A percentile compares a stretch with the other conserved stretches of the same genome.
Conservation (phyloP, 2,113 vertebrate species). For the Leiothrix lutea region DNA sequence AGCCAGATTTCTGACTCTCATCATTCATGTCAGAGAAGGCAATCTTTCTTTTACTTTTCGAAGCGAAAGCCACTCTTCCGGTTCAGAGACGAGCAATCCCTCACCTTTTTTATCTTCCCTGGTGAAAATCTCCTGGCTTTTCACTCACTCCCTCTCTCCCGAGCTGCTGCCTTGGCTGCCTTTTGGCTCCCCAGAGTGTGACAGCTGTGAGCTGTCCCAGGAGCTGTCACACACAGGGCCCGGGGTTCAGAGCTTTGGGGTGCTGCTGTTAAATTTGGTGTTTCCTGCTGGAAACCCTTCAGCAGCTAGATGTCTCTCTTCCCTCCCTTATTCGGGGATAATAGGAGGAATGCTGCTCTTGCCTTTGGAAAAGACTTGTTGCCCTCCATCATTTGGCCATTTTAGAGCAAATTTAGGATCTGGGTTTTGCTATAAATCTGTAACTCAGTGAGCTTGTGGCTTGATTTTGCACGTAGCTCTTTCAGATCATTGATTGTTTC, state of each 20-base stretch:
- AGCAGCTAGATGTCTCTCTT: slow-evolving; percentile 64
- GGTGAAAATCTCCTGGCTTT: background rate
- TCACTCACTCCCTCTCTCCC: rapidly evolving
- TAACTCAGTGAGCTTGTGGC: background rate
- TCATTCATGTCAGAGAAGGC: background rate
- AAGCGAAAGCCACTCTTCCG: background rate
- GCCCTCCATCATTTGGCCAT: slow-evolving; percentile 15
- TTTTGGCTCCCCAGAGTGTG: background rate
- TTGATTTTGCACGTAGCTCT: slow-evolving; percentile 30
- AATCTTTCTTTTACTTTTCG: background rate
- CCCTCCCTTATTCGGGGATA: background rate
- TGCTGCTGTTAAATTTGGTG: background rate
- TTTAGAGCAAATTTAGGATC: slow-evolving; percentile 35
- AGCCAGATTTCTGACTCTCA: background rate
- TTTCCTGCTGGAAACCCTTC: background rate
- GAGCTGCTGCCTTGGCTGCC: background rate
- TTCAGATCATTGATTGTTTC: slow-evolving; percentile 48
- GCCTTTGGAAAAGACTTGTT: slow-evolving; percentile 22
- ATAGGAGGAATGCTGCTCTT: background rate
- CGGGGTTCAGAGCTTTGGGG: background rate
- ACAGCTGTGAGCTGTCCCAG: background rate
- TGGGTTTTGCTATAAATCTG: slow-evolving; percentile 36
- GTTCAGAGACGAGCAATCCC: background rate
- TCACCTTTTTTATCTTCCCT: background rate
- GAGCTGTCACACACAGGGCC: rapidly evolving